Base-by-base conservation (phyloP, 92 coral and sea anemone species). In the Phenganax marumi region DNA sequence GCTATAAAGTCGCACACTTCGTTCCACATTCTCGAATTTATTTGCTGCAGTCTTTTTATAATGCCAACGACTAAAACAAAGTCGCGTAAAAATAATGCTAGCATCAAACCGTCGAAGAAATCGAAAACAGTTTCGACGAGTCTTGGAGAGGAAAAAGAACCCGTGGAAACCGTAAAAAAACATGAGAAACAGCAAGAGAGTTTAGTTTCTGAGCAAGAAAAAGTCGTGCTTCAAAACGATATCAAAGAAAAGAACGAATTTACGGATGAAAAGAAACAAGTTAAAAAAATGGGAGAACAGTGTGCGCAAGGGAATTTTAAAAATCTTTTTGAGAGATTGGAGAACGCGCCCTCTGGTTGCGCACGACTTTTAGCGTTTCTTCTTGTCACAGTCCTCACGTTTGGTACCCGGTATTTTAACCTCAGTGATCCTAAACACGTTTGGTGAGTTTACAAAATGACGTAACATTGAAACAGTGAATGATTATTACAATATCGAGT, bases 371-470 rank as follows among this genome's bases (percentile, higher is more conserved):
- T 86, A 47, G 55, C 77, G 47, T 70, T 86, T 43, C 25, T 87
- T 50, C 13, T 77, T 22, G 76, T 87, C 4, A 83, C 85, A 8
- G 26, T 69, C 12, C 49, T 87, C 50, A 58, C 90, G 21, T 56
- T 84, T 49, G 68, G 50, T 21, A 84, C 90, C 0, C 84, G 90
- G 70, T 84, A 76, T 77, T 78, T 77, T 71, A 76, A 52, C 13
- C 57, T 87, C 0, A 13, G 33, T 43, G 82, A 68, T 0, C 90
- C 90, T 7, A 11, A 23, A 16, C 84, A 76, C 11, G 75, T 87
- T 17, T 87, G 90, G 90, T 87, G 73, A 84, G 90, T 81, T 57
- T 8, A 7, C 50, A 39, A 25, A 13, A 22, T 10, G 70, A 11
- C 11, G 2, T 18, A 10, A 63, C 10, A 0, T 63, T 63, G 70